phyloP scores from a whole-genome alignment of 2,113 vertebrate species.

The Seriola aureovittata region DNA sequence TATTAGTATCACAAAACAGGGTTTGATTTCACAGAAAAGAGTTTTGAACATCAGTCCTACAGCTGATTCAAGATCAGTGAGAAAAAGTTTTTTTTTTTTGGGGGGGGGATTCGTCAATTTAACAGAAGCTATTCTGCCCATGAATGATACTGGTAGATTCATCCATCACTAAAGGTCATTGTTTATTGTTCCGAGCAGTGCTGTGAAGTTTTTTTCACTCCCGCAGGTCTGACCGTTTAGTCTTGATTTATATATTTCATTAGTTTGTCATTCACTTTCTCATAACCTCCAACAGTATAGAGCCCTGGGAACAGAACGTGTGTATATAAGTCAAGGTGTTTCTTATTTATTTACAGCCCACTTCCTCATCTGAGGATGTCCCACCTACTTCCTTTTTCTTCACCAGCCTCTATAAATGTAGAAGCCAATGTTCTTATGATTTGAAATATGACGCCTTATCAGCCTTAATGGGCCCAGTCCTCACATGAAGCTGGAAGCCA shows the following conservation, averaged over 20 bases:
- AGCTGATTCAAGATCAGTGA: not conserved
- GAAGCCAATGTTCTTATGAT: not conserved
- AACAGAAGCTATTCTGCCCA: not conserved
- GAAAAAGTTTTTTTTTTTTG: constrained; percentile 3
- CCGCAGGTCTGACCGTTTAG: not conserved
- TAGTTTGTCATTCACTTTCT: not conserved
- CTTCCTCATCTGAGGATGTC: not conserved
- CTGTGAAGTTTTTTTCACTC: not conserved
- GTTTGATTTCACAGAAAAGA: too few species aligned
- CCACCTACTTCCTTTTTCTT: not conserved
- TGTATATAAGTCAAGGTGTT: not conserved
- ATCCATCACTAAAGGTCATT: constrained; percentile 4
- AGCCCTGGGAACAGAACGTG: not conserved
- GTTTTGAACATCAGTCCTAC: too few species aligned
- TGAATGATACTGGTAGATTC: not conserved
- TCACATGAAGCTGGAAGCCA: constrained; percentile 5
- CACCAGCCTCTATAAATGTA: not conserved
- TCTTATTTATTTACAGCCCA: constrained; percentile 17
- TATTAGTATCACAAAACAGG: too few species aligned
- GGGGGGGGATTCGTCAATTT: not conserved
- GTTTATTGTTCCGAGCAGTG: not conserved
- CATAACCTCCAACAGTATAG: not conserved
- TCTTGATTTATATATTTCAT: constrained; percentile 31
- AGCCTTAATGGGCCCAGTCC: not conserved
- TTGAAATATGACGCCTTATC: constrained; percentile 18